Conservation (phyloP, 2,113 vertebrate genomes). For the Erinaceus europaeus region DNA sequence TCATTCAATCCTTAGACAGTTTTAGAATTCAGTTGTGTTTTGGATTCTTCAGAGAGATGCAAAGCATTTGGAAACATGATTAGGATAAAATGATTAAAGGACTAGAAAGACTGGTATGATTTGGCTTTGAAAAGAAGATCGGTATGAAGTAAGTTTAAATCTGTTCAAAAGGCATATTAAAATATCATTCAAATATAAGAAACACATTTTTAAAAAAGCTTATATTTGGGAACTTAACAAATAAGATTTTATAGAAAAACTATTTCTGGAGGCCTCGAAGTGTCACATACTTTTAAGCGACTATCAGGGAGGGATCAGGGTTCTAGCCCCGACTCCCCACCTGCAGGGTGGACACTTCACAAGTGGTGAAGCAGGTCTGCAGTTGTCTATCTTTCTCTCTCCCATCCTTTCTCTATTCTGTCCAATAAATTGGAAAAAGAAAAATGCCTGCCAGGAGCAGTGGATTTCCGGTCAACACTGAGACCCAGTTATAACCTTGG, state of each 20-base stretch:
- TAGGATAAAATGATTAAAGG: constrained; percentile 51
- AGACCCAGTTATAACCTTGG: no score
- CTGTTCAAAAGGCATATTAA: constrained; percentile 53
- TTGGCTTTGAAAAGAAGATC: constrained; percentile 41
- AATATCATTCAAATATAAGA: constrained; percentile 38
- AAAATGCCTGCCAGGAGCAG: no score
- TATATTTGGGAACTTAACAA: constrained; percentile 23
- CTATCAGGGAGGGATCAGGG: no score
- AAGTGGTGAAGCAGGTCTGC: no score
- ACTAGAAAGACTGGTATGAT: constrained; percentile 23
- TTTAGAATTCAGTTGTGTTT: not conserved
- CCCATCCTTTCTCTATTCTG: no score
- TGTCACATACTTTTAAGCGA: no score
- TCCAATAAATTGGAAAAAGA: no score
- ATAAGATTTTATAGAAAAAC: not conserved
- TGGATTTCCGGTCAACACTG: no score
- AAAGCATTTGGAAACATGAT: constrained; percentile 14
- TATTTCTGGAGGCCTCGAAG: no score
- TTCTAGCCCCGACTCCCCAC: no score
- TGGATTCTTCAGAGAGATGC: not conserved
- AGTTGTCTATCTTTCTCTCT: no score
- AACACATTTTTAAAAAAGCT: not conserved
- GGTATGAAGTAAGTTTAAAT: constrained; percentile 41
- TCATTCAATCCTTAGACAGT: not conserved
- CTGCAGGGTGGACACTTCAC: no score